Conservation (phyloP, 2,888 invertebrate genomes). For the Troglohyphantes excavatus region DNA sequence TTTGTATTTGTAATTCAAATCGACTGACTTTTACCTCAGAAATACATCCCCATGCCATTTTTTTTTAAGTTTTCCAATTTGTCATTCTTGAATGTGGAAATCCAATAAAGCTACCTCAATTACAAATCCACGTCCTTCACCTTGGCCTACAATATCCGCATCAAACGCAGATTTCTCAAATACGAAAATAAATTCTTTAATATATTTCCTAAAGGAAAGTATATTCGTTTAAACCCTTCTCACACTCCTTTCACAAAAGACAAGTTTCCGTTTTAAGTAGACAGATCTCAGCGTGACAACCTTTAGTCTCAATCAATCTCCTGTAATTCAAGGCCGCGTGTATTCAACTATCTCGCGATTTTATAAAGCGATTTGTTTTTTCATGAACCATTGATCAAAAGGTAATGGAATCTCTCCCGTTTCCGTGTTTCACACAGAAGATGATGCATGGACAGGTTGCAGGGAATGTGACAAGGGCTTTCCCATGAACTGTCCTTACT, state of each 20-base stretch:
- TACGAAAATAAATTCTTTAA: no score
- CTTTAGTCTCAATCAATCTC: background rate
- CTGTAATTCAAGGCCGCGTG: background rate
- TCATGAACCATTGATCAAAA: background rate
- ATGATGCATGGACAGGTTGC: background rate
- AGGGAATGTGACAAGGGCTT: background rate
- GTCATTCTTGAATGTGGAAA: no score
- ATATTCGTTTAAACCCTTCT: background rate
- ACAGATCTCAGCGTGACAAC: background rate
- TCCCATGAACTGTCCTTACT: slow-evolving; percentile 2
- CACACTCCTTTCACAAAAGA: background rate
- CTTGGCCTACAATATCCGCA: no score
- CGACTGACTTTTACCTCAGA: no score
- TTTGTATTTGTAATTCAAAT: no score
- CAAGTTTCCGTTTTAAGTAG: background rate
- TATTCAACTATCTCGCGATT: background rate
- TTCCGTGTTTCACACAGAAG: background rate
- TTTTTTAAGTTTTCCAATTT: no score
- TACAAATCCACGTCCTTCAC: no score
- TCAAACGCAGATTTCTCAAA: no score
- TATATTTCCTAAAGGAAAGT: background rate
- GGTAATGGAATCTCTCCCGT: background rate
- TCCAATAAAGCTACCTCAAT: no score
- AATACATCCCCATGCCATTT: no score
- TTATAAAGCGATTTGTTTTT: background rate